A percentile compares a stretch with the other conserved stretches of the same genome.
phyloP scores from a whole-genome alignment of 2,113 vertebrate genomes.

The Scolopax mira region DNA sequence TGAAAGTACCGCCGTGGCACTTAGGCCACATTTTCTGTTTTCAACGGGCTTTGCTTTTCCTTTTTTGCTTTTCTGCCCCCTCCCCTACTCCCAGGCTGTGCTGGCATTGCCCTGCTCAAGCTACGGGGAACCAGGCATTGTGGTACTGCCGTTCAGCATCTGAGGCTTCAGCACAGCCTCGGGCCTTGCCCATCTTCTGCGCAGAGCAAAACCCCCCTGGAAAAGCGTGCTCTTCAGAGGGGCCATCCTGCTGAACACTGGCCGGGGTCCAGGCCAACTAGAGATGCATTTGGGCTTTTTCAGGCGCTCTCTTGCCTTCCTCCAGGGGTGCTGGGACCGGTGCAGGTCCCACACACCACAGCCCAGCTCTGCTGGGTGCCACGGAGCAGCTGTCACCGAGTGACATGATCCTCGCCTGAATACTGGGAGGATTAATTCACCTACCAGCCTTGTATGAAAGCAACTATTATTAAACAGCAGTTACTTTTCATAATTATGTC shows the following conservation, averaged over 20 bases:
- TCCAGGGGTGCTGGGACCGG: neutral
- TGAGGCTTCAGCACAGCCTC: neutral
- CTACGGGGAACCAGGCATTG: conserved; percentile 5
- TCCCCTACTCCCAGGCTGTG: neutral
- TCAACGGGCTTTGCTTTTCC: conserved; percentile 10
- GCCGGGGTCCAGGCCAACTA: neutral
- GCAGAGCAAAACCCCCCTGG: neutral
- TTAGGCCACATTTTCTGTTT: neutral
- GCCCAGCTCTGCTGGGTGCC: neutral
- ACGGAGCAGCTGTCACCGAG: neutral
- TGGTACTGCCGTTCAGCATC: conserved; percentile 6
- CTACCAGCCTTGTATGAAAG: neutral
- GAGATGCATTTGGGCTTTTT: neutral
- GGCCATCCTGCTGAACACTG: neutral
- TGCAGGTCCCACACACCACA: neutral
- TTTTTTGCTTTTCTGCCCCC: neutral
- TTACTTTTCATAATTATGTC: neutral
- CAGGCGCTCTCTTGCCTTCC: neutral
- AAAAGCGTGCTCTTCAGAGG: neutral
- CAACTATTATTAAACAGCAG: conserved; percentile 13
- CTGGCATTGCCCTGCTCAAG: neutral
- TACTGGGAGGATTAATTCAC: neutral
- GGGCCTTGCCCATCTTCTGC: fast-evolving
- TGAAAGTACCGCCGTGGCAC: neutral
- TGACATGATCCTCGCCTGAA: neutral